A percentile compares a stretch with the other conserved stretches of the same genome.
phyloP scores from a whole-genome alignment of 2,113 vertebrate genomes.

The Dicentrarchus labrax region DNA sequence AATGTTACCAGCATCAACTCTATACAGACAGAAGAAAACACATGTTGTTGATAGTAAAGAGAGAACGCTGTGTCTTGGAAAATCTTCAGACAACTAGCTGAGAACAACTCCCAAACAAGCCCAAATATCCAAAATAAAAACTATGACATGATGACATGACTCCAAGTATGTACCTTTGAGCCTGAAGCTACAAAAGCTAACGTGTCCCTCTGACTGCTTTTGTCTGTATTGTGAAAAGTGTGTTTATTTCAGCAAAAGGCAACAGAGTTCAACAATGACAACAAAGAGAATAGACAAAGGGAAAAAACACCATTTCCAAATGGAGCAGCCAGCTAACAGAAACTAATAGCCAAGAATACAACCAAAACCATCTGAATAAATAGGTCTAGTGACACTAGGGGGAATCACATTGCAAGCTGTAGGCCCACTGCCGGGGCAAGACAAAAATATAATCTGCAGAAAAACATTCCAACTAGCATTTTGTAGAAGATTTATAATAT shows the following conservation, averaged over 20 bases:
- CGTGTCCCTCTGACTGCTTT: background rate
- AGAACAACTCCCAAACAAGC: conserved; percentile 4
- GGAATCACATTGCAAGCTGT: conserved; percentile 29
- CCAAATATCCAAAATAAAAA: background rate
- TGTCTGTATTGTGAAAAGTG: background rate
- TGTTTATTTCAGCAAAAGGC: conserved; percentile 9
- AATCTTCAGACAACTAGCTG: background rate
- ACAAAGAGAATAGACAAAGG: background rate
- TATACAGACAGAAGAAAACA: conserved; percentile 45
- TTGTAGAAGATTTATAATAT: conserved; percentile 19
- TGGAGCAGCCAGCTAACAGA: conserved; percentile 17
- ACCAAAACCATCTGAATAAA: conserved; percentile 61
- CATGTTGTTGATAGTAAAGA: conserved; percentile 20
- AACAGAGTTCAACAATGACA: conserved; percentile 15
- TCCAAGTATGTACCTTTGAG: background rate
- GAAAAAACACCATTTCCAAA: conserved; percentile 27
- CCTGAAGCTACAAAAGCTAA: conserved; percentile 13
- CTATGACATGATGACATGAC: background rate
- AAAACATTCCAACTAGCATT: conserved; percentile 27
- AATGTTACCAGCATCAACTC: conserved; percentile 55
- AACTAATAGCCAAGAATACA: conserved; percentile 22
- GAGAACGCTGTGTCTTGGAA: conserved; percentile 8
- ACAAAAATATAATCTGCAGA: conserved; percentile 32
- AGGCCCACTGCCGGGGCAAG: background rate
- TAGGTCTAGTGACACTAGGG: conserved; percentile 16